Evolutionary conservation across 2,113 vertebrate genomes (phyloP).

Genomic region (Microcebus murinus): DNA sequence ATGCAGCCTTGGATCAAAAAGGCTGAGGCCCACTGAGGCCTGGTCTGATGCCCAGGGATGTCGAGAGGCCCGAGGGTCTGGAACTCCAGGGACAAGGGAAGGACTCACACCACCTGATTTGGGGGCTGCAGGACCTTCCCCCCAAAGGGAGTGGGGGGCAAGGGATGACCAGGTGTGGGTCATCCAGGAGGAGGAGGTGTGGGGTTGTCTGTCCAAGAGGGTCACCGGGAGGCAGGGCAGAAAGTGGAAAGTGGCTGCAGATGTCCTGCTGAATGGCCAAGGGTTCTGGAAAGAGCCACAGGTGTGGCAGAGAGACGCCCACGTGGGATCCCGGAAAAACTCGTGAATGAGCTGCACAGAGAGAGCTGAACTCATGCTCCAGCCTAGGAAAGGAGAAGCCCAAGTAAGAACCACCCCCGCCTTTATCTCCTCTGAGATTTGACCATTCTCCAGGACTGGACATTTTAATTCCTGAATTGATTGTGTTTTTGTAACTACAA

Average conservation of each 20-base stretch:
- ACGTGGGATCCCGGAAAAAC: neutral
- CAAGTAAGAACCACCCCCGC: neutral
- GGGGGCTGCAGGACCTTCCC: neutral
- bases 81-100: neutral
- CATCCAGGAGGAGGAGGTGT: neutral
- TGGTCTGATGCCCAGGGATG: neutral
- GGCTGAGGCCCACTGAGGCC: neutral
- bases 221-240: neutral
- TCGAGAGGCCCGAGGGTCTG: too few species aligned
- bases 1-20: neutral
- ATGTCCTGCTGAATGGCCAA: accelerated
- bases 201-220: neutral
- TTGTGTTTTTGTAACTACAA: neutral
- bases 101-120: too few species aligned
- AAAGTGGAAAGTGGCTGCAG: neutral
- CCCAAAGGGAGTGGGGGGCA: neutral
- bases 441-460: too few species aligned
- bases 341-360: too few species aligned
- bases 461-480: neutral
- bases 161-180: neutral
- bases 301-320: neutral
- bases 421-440: too few species aligned
- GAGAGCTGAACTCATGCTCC: neutral
- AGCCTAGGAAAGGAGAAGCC: neutral
- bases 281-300: neutral